Conservation (phyloP, 1,140 invertebrate genomes). For the Achatina immaculata region DNA sequence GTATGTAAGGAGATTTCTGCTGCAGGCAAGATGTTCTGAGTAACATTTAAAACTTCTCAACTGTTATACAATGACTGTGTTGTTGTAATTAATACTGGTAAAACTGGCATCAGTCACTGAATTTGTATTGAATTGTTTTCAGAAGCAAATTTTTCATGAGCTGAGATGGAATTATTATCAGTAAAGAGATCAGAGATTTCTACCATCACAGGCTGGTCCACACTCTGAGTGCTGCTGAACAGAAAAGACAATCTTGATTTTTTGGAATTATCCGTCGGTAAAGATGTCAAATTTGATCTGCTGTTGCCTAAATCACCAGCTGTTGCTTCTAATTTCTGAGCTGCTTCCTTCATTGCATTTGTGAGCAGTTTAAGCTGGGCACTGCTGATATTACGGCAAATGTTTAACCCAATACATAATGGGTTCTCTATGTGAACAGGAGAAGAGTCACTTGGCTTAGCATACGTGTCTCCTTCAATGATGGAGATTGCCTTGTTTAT, state of each 20-base stretch:
- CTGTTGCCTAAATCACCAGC: background rate
- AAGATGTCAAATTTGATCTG: background rate
- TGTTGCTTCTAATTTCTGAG: background rate
- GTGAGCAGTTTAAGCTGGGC: background rate
- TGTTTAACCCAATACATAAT: slow-evolving; percentile 26
- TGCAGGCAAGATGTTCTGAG: no score
- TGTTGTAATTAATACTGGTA: no score
- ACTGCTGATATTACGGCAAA: slow-evolving; percentile 26
- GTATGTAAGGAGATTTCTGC: no score
- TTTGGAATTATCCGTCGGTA: background rate
- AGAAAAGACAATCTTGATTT: slow-evolving; percentile 8
- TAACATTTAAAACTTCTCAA: no score
- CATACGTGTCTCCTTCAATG: slow-evolving; percentile 23
- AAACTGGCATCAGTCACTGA: no score
- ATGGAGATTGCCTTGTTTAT: slow-evolving; percentile 22
- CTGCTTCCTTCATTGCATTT: slow-evolving; percentile 24
- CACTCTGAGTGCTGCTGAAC: background rate
- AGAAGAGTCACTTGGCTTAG: slow-evolving; percentile 8
- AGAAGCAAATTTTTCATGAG: no score
- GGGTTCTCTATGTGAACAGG: slow-evolving; percentile 31
- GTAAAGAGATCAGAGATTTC: background rate
- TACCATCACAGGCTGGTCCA: background rate
- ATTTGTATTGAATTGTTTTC: no score
- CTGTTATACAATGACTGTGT: no score
- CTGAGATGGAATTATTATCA: background rate